Conservation (phyloP, 2,113 vertebrate species). For the Cyprinodon tularosa region DNA sequence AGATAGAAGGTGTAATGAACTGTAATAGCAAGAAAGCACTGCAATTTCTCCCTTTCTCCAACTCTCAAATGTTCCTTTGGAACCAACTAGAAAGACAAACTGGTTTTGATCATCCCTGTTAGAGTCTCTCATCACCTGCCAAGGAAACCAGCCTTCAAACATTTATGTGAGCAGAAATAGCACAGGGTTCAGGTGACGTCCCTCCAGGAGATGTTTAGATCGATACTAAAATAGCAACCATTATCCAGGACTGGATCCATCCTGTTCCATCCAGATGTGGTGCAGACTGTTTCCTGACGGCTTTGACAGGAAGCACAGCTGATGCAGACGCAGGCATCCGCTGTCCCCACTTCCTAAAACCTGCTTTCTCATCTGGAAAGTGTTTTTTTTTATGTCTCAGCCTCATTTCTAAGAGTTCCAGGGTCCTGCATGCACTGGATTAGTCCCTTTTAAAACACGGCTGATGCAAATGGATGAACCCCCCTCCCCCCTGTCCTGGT, state of each 20-base stretch:
- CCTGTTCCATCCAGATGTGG: conserved; percentile 48
- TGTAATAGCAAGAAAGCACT: conserved; percentile 40
- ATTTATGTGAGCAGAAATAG: conserved; percentile 32
- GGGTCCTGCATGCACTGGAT: background rate
- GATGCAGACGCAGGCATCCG: background rate
- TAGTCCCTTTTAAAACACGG: too few relatives aligned
- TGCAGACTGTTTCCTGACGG: conserved; percentile 60
- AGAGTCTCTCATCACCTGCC: conserved; percentile 10
- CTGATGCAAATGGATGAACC: too few relatives aligned
- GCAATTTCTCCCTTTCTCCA: conserved; percentile 30
- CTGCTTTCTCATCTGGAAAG: too few relatives aligned
- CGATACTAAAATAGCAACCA: conserved; percentile 54
- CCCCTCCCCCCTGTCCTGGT: too few relatives aligned
- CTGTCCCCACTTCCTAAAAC: too few relatives aligned
- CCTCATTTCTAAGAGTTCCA: background rate
- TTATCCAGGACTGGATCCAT: conserved; percentile 68
- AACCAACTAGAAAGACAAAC: conserved; percentile 16
- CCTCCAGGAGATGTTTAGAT: conserved; percentile 11
- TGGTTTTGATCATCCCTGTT: background rate
- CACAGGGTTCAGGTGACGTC: conserved; percentile 16
- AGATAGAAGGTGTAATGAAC: conserved; percentile 35
- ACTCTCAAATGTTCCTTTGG: conserved; percentile 12
- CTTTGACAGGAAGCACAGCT: background rate
- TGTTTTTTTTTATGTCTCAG: background rate
- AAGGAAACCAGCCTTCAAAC: conserved; percentile 3